Evolutionary conservation across 2,113 vertebrate genomes (phyloP).

Genomic region (Ammodytes dubius): DNA sequence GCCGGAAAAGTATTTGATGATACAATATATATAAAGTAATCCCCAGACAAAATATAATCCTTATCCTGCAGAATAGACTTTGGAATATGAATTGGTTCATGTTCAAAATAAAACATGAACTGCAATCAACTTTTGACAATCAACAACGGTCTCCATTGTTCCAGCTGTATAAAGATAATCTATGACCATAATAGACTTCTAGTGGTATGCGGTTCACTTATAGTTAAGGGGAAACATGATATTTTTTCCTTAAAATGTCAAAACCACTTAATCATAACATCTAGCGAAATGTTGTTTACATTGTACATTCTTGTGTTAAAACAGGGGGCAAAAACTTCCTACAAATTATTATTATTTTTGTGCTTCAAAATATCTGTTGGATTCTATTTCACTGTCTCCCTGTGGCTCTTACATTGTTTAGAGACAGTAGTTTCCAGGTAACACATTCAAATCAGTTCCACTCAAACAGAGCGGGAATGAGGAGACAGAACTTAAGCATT

Average conservation of each 20-base stretch:
- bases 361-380: not conserved
- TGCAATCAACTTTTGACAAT: conserved; percentile 14
- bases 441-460: not conserved
- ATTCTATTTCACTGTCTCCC: not conserved
- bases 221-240: not conserved
- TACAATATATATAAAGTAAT: too few species aligned
- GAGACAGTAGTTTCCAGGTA: conserved; percentile 7
- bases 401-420: not conserved
- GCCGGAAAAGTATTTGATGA: not conserved
- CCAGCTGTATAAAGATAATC: conserved; percentile 1
- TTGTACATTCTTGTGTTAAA: not conserved
- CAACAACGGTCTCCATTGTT: conserved; percentile 6
- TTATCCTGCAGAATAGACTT: not conserved
- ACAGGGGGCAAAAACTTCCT: too few species aligned
- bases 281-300: not conserved
- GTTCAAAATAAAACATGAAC: not conserved
- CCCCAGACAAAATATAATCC: not conserved
- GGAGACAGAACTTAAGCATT: not conserved
- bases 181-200: not conserved
- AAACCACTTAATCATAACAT: not conserved
- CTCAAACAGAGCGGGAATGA: not conserved
- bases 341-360: not conserved
- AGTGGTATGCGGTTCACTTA: not conserved
- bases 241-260: not conserved
- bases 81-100: not conserved